A percentile compares a stretch with the other conserved stretches of the same genome.
These are phyloP conservation scores for Eupithecia pulchellata DNA, from an alignment of 2,888 invertebrate genomes.

Conservation along the genomic window DNA sequence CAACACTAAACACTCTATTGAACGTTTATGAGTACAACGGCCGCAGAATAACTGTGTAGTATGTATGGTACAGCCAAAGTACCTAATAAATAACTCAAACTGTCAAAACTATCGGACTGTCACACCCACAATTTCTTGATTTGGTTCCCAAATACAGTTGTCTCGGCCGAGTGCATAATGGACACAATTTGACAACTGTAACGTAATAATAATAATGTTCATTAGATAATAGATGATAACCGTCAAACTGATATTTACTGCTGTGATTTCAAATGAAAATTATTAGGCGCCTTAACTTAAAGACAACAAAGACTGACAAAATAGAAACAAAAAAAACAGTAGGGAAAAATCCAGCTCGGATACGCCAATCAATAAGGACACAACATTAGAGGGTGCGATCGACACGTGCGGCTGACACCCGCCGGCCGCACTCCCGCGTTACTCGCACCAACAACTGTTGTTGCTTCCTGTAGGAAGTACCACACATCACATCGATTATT, in stretches of 20 bases:
- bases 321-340: background rate
- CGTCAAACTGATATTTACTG: background rate
- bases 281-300: background rate
- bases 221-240: background rate
- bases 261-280: background rate
- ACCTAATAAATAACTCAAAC: constrained; percentile 27
- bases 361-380: constrained; percentile 64
- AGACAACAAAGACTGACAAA: background rate
- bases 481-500: constrained; percentile 8
- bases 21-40: constrained; percentile 18
- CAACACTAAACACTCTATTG: constrained; percentile 32
- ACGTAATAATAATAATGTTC: background rate
- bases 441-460: constrained; percentile 24
- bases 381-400: constrained; percentile 56
- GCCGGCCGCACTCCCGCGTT: constrained; percentile 46
- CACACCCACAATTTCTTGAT: constrained; percentile 20
- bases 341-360: no score
- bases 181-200: constrained; percentile 1
- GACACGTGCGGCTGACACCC: constrained; percentile 73
- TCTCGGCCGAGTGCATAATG: background rate
- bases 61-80: constrained; percentile 3
- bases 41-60: no score
- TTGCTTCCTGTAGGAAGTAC: constrained; percentile 47
- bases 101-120: constrained; percentile 23
- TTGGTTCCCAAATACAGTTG: constrained; percentile 11